Conservation (phyloP, 2,888 invertebrate species). For the Limnephilus lunatus region DNA sequence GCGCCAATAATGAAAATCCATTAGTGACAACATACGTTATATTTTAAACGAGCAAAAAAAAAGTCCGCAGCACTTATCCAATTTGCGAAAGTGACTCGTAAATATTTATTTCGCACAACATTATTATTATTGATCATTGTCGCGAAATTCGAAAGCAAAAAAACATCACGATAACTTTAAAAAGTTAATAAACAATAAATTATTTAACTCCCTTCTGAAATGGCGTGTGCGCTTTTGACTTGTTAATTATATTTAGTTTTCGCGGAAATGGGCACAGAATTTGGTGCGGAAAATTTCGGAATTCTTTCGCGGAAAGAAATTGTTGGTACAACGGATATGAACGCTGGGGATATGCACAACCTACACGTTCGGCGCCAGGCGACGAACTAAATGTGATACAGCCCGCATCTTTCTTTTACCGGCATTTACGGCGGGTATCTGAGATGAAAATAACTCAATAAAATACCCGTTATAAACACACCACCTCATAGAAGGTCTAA, state of each 20-base stretch:
- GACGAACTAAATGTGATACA: conserved; percentile 32
- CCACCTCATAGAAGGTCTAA: neutral
- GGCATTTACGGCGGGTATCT: conserved; percentile 24
- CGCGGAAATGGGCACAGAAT: conserved; percentile 17
- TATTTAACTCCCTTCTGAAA: neutral
- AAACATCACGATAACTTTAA: neutral
- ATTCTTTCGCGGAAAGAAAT: conserved; percentile 26
- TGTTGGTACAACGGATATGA: neutral
- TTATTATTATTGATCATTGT: conserved; percentile 31
- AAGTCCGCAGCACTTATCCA: conserved; percentile 4
- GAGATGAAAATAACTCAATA: neutral
- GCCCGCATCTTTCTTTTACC: conserved; percentile 44
- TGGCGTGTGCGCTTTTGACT: neutral
- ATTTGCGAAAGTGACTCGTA: conserved; percentile 39
- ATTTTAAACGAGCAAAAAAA: conserved; percentile 15
- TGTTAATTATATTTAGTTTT: neutral
- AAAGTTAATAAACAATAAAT: neutral
- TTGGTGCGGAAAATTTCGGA: conserved; percentile 7
- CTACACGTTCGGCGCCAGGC: conserved; percentile 37
- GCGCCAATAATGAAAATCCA: conserved; percentile 14
- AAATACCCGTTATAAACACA: neutral
- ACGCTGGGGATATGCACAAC: neutral
- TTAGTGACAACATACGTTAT: conserved; percentile 29
- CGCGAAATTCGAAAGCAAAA: conserved; percentile 38
- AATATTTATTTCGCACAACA: conserved; percentile 31